Evolutionary conservation across 2,888 invertebrate genomes (phyloP).

Genomic region (Brachypalpus laphriformis): DNA sequence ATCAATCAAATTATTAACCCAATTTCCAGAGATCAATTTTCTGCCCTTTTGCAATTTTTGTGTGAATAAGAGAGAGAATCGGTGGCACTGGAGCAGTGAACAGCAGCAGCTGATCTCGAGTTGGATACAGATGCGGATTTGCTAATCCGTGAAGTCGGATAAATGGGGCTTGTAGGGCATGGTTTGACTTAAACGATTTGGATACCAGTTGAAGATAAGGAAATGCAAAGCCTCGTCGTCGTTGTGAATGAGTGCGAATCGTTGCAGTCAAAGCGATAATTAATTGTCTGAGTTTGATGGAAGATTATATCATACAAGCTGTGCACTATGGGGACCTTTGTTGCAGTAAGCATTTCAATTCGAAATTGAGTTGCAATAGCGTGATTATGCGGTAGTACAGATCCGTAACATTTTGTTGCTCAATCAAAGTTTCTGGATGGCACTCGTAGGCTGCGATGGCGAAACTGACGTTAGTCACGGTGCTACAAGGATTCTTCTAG

Average conservation of each 20-base stretch:
- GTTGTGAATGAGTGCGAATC: constrained; percentile 8
- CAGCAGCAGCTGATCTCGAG: constrained; percentile 60
- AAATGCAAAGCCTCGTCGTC: not conserved
- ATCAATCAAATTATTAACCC: constrained; percentile 74
- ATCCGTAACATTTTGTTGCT: too few species aligned
- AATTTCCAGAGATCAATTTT: constrained; percentile 72
- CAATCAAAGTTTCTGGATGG: too few species aligned
- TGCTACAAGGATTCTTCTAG: too few species aligned
- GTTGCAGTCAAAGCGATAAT: constrained; percentile 19
- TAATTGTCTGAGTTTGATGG: constrained; percentile 1
- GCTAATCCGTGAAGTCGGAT: constrained; percentile 53
- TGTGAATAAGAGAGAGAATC: constrained; percentile 67
- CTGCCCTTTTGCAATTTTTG: constrained; percentile 74
- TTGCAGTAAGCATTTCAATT: constrained; percentile 12
- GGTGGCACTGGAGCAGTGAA: constrained; percentile 64
- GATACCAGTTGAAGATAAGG: constrained; percentile 34
- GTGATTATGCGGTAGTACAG: not conserved
- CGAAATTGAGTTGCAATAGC: not conserved
- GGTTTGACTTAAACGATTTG: constrained; percentile 36
- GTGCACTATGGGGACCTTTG: constrained; percentile 5
- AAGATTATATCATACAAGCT: not conserved
- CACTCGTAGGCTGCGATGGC: too few species aligned
- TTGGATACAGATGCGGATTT: constrained; percentile 15
- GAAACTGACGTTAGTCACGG: too few species aligned
- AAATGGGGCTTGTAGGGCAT: constrained; percentile 70